phyloP scores from a whole-genome alignment of 1,140 invertebrate genomes.

The Bombyx mandarina region DNA sequence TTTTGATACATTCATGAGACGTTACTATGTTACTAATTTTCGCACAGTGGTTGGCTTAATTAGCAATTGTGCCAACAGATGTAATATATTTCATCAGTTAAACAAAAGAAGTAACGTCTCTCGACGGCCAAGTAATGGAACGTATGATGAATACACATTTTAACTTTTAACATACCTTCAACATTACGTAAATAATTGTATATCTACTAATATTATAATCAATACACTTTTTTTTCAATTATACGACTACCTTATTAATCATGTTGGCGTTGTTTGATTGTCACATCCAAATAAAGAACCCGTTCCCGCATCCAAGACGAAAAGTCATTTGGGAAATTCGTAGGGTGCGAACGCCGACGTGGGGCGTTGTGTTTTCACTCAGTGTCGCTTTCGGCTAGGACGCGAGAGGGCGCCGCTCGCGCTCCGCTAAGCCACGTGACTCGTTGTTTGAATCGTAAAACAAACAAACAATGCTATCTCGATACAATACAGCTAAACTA shows the following conservation, averaged over 20 bases:
- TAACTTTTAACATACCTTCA: too few species aligned
- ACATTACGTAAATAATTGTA: too few species aligned
- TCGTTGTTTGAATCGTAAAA: conserved; percentile 13
- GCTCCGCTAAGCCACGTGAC: conserved; percentile 40
- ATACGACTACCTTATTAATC: conserved; percentile 1
- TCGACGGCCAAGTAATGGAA: too few species aligned
- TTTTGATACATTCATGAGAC: too few species aligned
- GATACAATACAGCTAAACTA: conserved; percentile 25
- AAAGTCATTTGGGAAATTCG: conserved; percentile 64
- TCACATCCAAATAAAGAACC: conserved; percentile 33
- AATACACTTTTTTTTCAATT: conserved; percentile 3
- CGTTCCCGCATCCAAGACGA: conserved; percentile 47
- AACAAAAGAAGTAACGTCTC: too few species aligned
- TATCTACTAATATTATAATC: too few species aligned
- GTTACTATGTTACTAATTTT: too few species aligned
- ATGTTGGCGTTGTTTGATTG: conserved; percentile 10
- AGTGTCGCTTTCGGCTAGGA: conserved; percentile 54
- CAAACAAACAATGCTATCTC: conserved; percentile 27
- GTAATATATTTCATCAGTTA: too few species aligned
- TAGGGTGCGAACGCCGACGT: conserved; percentile 50
- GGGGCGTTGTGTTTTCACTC: conserved; percentile 44
- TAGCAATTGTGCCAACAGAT: too few species aligned
- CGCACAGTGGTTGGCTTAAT: too few species aligned
- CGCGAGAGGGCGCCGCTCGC: conserved; percentile 58
- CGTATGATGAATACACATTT: too few species aligned